These are phyloP conservation scores for Limanda limanda DNA, from an alignment of 2,113 vertebrate genomes.

Conservation along the genomic window DNA sequence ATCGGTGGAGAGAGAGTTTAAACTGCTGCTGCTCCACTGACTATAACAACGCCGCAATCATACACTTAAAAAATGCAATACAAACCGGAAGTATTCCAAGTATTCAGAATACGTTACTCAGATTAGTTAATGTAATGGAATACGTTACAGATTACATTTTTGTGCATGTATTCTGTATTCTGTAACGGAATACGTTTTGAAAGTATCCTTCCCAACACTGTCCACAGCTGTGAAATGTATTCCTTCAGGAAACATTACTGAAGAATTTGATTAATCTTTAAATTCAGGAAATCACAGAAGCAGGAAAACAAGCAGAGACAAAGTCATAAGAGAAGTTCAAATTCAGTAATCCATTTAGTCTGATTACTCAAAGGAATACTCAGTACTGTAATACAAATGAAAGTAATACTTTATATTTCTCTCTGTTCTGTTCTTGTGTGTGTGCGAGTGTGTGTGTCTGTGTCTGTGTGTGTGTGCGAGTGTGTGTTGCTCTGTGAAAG, in stretches of 20 bases:
- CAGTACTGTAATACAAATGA: background rate
- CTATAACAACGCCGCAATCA: too few relatives aligned
- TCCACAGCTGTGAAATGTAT: background rate
- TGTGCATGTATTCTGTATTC: too few relatives aligned
- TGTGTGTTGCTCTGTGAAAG: constrained; percentile 34
- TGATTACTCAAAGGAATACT: background rate
- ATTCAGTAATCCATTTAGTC: background rate
- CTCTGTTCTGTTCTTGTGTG: background rate
- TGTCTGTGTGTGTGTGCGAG: background rate
- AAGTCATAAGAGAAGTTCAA: background rate
- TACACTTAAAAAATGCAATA: too few relatives aligned
- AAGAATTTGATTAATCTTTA: background rate
- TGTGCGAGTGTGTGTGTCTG: constrained; percentile 31
- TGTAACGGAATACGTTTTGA: too few relatives aligned
- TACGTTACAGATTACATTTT: too few relatives aligned
- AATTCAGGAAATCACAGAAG: background rate
- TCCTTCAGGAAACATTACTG: background rate
- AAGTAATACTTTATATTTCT: background rate
- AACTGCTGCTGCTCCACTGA: too few relatives aligned
- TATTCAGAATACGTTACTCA: too few relatives aligned
- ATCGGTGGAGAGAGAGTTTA: too few relatives aligned
- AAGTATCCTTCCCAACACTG: too few relatives aligned
- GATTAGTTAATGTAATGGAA: too few relatives aligned
- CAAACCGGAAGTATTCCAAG: too few relatives aligned
- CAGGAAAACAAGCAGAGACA: background rate